phyloP scores from a whole-genome alignment of 2,113 vertebrate species.

The Macaca nemestrina region DNA sequence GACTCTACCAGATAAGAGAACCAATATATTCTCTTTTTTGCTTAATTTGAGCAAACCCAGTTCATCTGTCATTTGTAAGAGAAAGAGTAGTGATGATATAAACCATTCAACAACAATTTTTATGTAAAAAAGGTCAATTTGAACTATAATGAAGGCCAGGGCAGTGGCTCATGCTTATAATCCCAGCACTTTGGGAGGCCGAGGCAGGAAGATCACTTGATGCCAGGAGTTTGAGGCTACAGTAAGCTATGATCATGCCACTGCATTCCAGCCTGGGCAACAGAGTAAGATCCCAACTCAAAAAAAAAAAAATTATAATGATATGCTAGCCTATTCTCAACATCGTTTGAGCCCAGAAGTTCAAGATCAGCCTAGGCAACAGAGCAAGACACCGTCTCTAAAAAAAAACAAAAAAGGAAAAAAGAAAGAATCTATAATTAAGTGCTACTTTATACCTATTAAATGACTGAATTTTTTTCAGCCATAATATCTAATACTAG shows the following conservation, averaged over 20 bases:
- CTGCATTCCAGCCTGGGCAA: background rate
- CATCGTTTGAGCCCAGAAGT: background rate
- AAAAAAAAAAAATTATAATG: background rate
- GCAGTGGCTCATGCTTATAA: background rate
- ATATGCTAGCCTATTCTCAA: too few relatives aligned
- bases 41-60: background rate
- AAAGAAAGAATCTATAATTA: background rate
- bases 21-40: background rate
- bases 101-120: background rate
- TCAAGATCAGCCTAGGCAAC: background rate
- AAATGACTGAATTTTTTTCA: too few relatives aligned
- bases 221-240: background rate
- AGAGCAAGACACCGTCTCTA: background rate
- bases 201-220: background rate
- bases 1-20: background rate
- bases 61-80: background rate
- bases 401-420: background rate
- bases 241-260: background rate
- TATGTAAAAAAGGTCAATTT: background rate
- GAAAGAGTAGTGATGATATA: background rate
- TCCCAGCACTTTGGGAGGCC: background rate
- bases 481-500: too few relatives aligned
- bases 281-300: background rate
- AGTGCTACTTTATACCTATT: too few relatives aligned
- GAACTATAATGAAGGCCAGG: background rate